phyloP scores from a whole-genome alignment of 1,140 invertebrate genomes.

The Ephestia elutella region DNA sequence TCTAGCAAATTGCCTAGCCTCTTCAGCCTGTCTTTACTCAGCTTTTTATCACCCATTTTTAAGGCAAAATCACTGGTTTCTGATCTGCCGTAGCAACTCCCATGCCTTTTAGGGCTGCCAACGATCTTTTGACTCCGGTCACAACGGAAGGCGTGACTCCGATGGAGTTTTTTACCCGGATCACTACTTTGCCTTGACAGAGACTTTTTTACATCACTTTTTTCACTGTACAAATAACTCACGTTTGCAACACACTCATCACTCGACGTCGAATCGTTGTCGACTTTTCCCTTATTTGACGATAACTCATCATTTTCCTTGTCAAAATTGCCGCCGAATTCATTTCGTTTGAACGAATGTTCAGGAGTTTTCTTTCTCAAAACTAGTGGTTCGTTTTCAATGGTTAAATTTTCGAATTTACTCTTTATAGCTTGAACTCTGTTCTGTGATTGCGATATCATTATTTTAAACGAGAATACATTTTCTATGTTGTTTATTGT shows the following conservation, averaged over 20 bases:
- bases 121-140: slow-evolving; percentile 71
- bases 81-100: slow-evolving; percentile 62
- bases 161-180: slow-evolving; percentile 75
- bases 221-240: slow-evolving; percentile 62
- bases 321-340: slow-evolving; percentile 15
- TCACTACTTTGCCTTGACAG: slow-evolving; percentile 75
- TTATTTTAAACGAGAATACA: slow-evolving; percentile 54
- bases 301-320: slow-evolving; percentile 21
- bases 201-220: slow-evolving; percentile 46
- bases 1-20: slow-evolving; percentile 55
- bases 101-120: slow-evolving; percentile 56
- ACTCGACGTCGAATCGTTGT: slow-evolving; percentile 38
- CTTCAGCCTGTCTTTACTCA: slow-evolving; percentile 61
- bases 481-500: slow-evolving; percentile 28
- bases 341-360: slow-evolving; percentile 36
- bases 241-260: slow-evolving; percentile 38
- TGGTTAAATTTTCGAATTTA: slow-evolving; percentile 67
- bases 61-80: slow-evolving; percentile 57
- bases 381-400: slow-evolving; percentile 35
- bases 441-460: slow-evolving; percentile 64
- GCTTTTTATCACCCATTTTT: slow-evolving; percentile 53
- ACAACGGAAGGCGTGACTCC: slow-evolving; percentile 77
- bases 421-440: slow-evolving; percentile 71
- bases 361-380: slow-evolving; percentile 29
- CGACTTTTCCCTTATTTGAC: slow-evolving; percentile 28